phyloP scores from a whole-genome alignment of 2,888 invertebrate species.

The Isotomurus palustris region DNA sequence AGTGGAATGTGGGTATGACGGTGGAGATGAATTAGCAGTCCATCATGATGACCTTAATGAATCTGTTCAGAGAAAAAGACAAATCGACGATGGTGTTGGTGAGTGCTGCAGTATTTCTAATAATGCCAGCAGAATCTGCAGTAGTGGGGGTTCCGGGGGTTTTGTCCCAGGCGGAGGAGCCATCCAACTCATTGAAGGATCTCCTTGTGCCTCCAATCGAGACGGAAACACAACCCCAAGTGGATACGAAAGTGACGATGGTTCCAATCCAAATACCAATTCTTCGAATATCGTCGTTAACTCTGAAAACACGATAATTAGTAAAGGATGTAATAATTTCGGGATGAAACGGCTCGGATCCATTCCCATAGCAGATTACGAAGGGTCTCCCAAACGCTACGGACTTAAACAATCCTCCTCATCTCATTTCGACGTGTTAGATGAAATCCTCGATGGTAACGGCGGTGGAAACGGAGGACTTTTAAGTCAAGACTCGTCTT shows the following conservation, averaged over 20 bases:
- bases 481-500: too few relatives aligned
- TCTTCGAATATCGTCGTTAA: constrained; percentile 18
- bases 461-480: constrained; percentile 57
- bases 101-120: neutral
- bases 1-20: constrained; percentile 12
- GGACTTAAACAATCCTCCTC: constrained; percentile 35
- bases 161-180: neutral
- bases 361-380: constrained; percentile 88
- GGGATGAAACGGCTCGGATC: constrained; percentile 61
- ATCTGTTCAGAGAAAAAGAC: constrained; percentile 4
- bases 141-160: neutral
- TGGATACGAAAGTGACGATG: constrained; percentile 45
- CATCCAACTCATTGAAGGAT: constrained; percentile 32
- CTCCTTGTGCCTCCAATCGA: constrained; percentile 34
- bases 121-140: neutral
- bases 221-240: constrained; percentile 41
- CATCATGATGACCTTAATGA: constrained; percentile 5
- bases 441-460: constrained; percentile 49
- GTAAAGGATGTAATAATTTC: constrained; percentile 22
- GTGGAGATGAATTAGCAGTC: constrained; percentile 13
- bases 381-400: constrained; percentile 78
- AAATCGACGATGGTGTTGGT: neutral
- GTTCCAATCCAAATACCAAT: constrained; percentile 36
- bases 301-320: constrained; percentile 11
- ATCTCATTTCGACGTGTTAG: constrained; percentile 43